Evolutionary conservation across 2,797 vertebrate species (phyloP).

Genomic region (Lindbergichthys nudifrons): DNA sequence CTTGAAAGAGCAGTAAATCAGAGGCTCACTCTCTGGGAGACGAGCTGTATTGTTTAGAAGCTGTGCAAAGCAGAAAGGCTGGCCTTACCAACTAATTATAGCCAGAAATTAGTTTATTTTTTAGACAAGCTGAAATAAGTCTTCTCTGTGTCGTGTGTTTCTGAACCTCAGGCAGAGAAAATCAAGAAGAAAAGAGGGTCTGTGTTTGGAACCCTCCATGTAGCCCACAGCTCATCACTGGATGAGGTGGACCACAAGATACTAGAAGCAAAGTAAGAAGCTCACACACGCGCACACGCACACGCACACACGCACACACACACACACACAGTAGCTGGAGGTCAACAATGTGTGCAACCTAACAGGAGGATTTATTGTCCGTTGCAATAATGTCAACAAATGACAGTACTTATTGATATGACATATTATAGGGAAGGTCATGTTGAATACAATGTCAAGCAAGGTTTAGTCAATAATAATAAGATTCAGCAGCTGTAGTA

Average conservation of each 20-base stretch:
- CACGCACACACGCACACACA: neutral
- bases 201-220: conserved; percentile 96
- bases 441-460: neutral
- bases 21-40: neutral
- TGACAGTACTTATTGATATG: neutral
- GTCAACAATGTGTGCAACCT: neutral
- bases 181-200: conserved; percentile 98
- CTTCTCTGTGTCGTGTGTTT: neutral
- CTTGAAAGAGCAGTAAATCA: neutral
- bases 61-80: neutral
- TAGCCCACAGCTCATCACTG: conserved; percentile 97
- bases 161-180: conserved; percentile 92
- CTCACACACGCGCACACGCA: neutral
- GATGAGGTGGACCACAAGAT: conserved; percentile 99
- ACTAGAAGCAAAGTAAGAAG: conserved; percentile 96
- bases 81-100: neutral
- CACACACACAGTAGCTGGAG: neutral
- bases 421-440: neutral
- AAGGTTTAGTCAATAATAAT: no score
- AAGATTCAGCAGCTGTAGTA: neutral
- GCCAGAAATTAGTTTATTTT: neutral
- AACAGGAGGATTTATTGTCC: neutral
- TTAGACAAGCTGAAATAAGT: neutral
- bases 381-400: no score
- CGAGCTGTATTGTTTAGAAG: neutral